A percentile compares a stretch with the other conserved stretches of the same genome.
Evolutionary conservation across 2,797 vertebrate genomes (phyloP).

Genomic region (Cottoperca gobio): DNA sequence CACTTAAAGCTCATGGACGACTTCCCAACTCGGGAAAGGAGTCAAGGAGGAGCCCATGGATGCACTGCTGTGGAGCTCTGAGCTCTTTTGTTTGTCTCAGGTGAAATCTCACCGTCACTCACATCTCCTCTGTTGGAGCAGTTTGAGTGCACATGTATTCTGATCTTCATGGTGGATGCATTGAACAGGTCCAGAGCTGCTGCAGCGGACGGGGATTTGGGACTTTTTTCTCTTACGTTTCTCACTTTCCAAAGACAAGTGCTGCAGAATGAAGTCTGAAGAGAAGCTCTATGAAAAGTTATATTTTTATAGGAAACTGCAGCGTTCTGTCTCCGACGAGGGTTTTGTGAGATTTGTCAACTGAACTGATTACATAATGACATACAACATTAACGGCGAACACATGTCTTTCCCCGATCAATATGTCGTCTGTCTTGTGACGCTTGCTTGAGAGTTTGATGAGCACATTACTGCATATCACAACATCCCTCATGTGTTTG

Average conservation of each 20-base stretch:
- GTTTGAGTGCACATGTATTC: not conserved
- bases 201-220: too few species aligned
- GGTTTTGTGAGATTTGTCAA: conserved; percentile 14
- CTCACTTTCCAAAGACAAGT: not conserved
- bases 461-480: too few species aligned
- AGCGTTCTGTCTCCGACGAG: not conserved
- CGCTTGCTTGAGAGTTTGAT: not conserved
- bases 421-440: not conserved
- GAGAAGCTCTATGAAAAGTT: not conserved
- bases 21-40: too few species aligned
- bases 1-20: too few species aligned
- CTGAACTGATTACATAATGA: conserved; percentile 5
- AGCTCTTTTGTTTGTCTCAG: too few species aligned
- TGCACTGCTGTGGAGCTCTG: too few species aligned
- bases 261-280: conserved; percentile 1
- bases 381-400: not conserved
- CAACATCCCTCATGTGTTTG: too few species aligned
- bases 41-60: too few species aligned
- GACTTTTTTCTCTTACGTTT: not conserved
- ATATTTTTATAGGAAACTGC: not conserved
- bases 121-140: too few species aligned
- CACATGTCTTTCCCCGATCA: not conserved
- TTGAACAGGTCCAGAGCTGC: not conserved
- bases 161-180: conserved; percentile 1
- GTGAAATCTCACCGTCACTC: too few species aligned